These are phyloP conservation scores for Athalia rosae DNA, from an alignment of 2,888 invertebrate species.

Conservation along the genomic window DNA sequence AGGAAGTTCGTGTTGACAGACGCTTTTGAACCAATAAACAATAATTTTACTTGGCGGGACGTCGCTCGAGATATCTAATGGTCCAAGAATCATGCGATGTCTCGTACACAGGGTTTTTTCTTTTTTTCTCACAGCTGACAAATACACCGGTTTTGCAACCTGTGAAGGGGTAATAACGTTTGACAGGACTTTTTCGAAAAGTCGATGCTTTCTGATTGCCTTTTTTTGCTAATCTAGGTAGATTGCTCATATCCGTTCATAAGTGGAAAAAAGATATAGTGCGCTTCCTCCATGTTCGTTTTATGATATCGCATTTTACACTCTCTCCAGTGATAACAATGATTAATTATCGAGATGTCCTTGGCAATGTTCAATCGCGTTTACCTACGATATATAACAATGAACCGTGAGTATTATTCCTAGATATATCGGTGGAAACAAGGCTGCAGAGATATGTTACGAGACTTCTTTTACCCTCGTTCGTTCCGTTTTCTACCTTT, in stretches of 20 bases:
- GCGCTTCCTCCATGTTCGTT: too few relatives aligned
- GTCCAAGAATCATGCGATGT: not conserved
- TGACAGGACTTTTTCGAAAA: too few relatives aligned
- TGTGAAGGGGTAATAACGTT: too few relatives aligned
- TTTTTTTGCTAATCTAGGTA: too few relatives aligned
- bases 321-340: not conserved
- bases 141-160: too few relatives aligned
- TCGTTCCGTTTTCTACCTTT: too few relatives aligned
- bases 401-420: not conserved
- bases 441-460: too few relatives aligned
- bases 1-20: slow-evolving; percentile 7
- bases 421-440: not conserved
- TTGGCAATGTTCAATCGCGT: not conserved
- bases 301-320: not conserved
- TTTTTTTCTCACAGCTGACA: too few relatives aligned
- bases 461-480: not conserved
- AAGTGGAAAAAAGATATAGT: too few relatives aligned
- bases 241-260: too few relatives aligned
- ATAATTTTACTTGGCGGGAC: slow-evolving; percentile 9
- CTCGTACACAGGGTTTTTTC: too few relatives aligned
- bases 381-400: not conserved
- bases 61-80: slow-evolving; percentile 24
- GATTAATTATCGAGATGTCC: not conserved
- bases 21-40: slow-evolving; percentile 43
- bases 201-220: too few relatives aligned